Evolutionary conservation across 2,888 invertebrate species (phyloP), one percentile per base, ranked within the genome.

Genomic region (Agrilus cyanescens): DNA sequence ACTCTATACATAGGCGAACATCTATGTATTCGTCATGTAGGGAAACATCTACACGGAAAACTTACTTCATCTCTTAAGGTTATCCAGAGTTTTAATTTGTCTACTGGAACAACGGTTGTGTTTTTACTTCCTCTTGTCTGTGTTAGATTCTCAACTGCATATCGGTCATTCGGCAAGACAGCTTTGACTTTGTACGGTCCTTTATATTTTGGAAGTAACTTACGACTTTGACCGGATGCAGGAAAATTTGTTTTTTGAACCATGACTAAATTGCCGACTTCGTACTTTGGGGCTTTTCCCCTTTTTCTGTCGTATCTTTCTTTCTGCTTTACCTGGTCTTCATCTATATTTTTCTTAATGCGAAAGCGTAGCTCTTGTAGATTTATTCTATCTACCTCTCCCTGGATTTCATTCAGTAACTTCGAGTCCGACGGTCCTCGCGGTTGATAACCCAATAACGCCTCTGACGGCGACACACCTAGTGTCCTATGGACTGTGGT

Each of bases 131-230:
- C 7, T 13, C 33, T 15, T 18, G 7, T 32, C 12, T 18, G 16
- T 13, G 18, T 35, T 4, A 32, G 32, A 15, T 40, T 33, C 12
- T 32, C 15, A 2, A 32, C 18, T 8, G 13, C 33, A 18, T 33
- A 32, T 16, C 40, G 12, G 12, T 40, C 40, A 20, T 33, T 40
- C 7, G 33, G 40, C n/a, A 40, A 10, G 12, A 30, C 38, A 29
- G 12, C 16, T 2, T 14, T 31, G 2, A 38, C 13, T 31, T 13
- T 13, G 13, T n/a, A 38, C 4, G 20, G 31, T 15, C 14, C 38
- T 12, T 16, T 29, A 15, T 30, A 38, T 38, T 38, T 38, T 3
- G 30, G 13, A 3, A 12, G 29, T 10, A 38, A 13, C 15, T 44
- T 29, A 4, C 30, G 16, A 14, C 37, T 16, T n/a, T 37, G 18